phyloP scores from a whole-genome alignment of 2,888 invertebrate species.

The Mythimna pallens region DNA sequence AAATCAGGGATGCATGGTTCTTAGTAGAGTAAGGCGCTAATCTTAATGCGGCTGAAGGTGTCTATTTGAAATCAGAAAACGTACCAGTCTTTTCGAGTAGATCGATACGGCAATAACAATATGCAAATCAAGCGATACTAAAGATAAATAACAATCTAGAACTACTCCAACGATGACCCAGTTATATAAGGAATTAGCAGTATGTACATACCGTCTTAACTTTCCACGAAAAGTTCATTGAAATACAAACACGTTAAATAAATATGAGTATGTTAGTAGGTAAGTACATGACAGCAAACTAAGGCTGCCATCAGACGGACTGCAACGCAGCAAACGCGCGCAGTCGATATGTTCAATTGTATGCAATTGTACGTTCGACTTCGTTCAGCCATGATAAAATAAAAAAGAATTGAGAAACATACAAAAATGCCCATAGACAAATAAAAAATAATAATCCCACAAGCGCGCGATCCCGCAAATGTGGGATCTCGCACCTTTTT shows the following conservation, averaged over 20 bases:
- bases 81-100: constrained; percentile 24
- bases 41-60: background rate
- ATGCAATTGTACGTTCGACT: no score
- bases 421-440: no score
- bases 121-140: constrained; percentile 40
- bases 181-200: constrained; percentile 15
- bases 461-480: no score
- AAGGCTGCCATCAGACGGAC: background rate
- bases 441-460: no score
- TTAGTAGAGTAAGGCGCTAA: background rate
- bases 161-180: constrained; percentile 18
- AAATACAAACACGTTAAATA: constrained; percentile 12
- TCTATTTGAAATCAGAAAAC: constrained; percentile 14
- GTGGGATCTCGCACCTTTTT: no score
- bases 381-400: no score
- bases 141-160: constrained; percentile 34
- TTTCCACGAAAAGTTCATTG: constrained; percentile 13
- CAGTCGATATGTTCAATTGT: no score
- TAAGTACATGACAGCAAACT: background rate
- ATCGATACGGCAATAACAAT: constrained; percentile 35
- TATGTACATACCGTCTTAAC: background rate
- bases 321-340: no score
- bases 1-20: background rate
- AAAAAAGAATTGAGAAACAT: no score
- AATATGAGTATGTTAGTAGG: background rate